Percentiles rank a stretch among this genome's conserved stretches.
These are phyloP conservation scores for Aphidius ervi DNA, from an alignment of 1,140 invertebrate species.

Conservation along the genomic window DNA sequence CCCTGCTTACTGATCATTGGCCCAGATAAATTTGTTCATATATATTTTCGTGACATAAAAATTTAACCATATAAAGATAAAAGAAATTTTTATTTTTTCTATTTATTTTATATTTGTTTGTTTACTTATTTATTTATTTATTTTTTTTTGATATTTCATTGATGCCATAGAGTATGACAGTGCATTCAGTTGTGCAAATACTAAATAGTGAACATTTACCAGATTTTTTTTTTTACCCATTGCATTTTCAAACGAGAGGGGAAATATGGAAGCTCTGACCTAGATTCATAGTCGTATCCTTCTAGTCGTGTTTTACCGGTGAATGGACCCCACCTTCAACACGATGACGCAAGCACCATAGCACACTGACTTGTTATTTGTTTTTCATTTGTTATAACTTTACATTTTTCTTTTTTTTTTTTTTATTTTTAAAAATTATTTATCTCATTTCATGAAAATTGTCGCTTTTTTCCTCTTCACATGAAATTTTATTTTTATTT, in stretches of 20 bases:
- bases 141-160: slow-evolving; percentile 26
- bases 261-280: slow-evolving; percentile 35
- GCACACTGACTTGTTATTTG: slow-evolving; percentile 8
- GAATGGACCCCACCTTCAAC: slow-evolving; percentile 32
- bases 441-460: too few species aligned
- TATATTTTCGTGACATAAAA: slow-evolving; percentile 17
- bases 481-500: too few species aligned
- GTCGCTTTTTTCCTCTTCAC: too few species aligned
- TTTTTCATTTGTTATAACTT: not conserved
- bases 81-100: too few species aligned
- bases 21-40: slow-evolving; percentile 20
- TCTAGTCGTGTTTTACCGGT: slow-evolving; percentile 31
- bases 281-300: slow-evolving; percentile 29
- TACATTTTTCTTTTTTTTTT: not conserved
- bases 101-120: not conserved
- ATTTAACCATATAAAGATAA: slow-evolving; percentile 9
- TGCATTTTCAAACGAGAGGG: slow-evolving; percentile 22
- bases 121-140: not conserved
- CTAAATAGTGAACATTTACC: slow-evolving; percentile 12
- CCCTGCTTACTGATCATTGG: slow-evolving; percentile 14
- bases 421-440: not conserved
- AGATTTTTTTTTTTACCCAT: slow-evolving; percentile 25
- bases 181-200: slow-evolving; percentile 17
- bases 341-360: slow-evolving; percentile 40
- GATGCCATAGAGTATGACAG: slow-evolving; percentile 20